Base-by-base conservation (phyloP, 2,797 vertebrate species). In the Trichosurus vulpecula region DNA sequence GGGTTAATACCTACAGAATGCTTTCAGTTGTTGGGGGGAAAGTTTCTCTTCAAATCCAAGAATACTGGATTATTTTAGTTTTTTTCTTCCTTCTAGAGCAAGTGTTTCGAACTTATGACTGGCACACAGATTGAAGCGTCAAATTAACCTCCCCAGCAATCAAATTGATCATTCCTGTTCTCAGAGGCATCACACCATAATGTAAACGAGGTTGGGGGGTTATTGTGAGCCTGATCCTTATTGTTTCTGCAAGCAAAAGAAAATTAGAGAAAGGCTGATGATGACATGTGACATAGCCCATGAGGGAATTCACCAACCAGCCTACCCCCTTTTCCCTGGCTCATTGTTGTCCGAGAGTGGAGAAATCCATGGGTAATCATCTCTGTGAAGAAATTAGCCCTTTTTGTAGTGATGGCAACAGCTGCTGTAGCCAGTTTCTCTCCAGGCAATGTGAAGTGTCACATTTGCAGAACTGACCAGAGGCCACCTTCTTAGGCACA, bases 1-100 rank as follows among this genome's bases (percentile, higher is more conserved):
- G 1, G 4, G 91, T 57, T 54, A 51, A 13, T 1, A 89, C 89
- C 14, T 22, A n/a, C 52, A 93, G 94, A 92, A 35, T 47, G 52
- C 90, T 90, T 93, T 81, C 54, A 94, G 90, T 93, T 95, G 41
- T 91, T 92, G 53, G 92, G 93, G 94, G 27, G 90, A 96, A 95
- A 94, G 35, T 54, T 96, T 56, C 52, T 91, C 52, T 94, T 54
- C 96, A 51, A 90, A 35, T 22, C 96, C 90, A 91, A 94, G 58
- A 93, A 61, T n/a, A 14, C 29, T 0, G 0, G 31, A 52, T 93
- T 92, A 90, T 95, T 95, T 92, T 51, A 90, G 92, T 92, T 97
- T 91, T 54, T 94, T 96, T 97, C 93, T 97, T 97, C 91, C 89
- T n/a, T 90, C 96, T 53, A 93, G 94, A 94, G 31, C 81, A 57